A percentile compares a stretch with the other conserved stretches of the same genome.
These are phyloP conservation scores for Vimba vimba DNA, from an alignment of 2,113 vertebrate genomes.

Conservation along the genomic window DNA sequence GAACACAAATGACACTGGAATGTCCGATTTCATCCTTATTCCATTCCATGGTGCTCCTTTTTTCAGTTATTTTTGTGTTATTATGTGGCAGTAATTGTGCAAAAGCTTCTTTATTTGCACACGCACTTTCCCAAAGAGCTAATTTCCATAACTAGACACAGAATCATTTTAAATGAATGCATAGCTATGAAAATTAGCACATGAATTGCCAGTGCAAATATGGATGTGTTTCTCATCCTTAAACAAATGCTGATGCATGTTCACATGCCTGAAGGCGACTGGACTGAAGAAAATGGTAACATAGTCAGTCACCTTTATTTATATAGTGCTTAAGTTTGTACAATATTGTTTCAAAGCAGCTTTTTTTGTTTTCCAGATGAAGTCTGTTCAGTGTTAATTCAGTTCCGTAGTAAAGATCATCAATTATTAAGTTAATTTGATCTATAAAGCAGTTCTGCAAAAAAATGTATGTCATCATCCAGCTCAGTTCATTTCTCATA, in stretches of 20 bases:
- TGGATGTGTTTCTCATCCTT: neutral
- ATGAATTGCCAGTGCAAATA: slow-evolving; percentile 22
- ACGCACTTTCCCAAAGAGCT: neutral
- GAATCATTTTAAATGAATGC: neutral
- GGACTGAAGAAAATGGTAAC: neutral
- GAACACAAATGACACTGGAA: slow-evolving; percentile 60
- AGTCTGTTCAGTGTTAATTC: no score
- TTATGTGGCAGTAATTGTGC: slow-evolving; percentile 2
- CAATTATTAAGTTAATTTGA: no score
- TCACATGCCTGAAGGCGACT: neutral
- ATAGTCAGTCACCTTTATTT: no score
- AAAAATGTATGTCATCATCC: no score
- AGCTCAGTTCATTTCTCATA: no score
- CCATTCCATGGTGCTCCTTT: neutral
- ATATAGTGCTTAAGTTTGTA: no score
- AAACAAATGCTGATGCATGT: neutral
- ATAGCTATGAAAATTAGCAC: slow-evolving; percentile 19
- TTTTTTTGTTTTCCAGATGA: no score
- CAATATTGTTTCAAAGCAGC: no score
- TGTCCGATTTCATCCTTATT: slow-evolving; percentile 41
- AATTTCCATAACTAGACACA: neutral
- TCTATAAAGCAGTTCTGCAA: no score
- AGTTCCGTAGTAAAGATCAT: no score
- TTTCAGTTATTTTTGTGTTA: slow-evolving; percentile 23
- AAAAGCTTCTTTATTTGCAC: slow-evolving; percentile 3